Evolutionary conservation across 2,797 vertebrate genomes (phyloP).

Genomic region (Silurus lanzhouensis): DNA sequence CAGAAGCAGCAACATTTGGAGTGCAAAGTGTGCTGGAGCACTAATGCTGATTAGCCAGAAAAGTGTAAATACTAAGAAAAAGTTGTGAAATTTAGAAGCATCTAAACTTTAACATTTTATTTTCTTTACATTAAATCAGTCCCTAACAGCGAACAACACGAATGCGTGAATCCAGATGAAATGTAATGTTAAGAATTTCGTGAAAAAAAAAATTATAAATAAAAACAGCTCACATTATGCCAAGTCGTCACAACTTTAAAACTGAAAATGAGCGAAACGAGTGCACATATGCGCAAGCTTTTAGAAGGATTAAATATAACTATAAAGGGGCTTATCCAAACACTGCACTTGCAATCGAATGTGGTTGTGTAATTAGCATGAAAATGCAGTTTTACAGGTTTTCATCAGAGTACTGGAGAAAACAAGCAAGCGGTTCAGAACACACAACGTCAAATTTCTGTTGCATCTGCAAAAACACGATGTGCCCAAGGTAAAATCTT

Average conservation of each 20-base stretch:
- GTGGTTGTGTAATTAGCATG: neutral
- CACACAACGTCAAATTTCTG: neutral
- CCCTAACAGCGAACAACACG: neutral
- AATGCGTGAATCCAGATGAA: neutral
- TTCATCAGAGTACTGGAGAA: neutral
- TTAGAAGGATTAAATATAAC: neutral
- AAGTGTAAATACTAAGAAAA: neutral
- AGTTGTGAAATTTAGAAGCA: neutral
- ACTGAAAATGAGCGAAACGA: neutral
- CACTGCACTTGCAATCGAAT: neutral
- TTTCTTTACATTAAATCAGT: neutral
- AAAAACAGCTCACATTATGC: too few relatives aligned
- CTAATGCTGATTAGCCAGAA: constrained; percentile 44
- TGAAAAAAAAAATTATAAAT: too few relatives aligned
- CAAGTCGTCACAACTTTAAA: too few relatives aligned
- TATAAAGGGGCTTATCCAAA: neutral
- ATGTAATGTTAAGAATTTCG: neutral
- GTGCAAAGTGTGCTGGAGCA: constrained; percentile 64
- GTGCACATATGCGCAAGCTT: neutral
- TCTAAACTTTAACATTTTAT: neutral
- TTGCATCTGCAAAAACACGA: neutral
- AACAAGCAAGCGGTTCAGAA: neutral
- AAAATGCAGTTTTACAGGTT: constrained; percentile 2
- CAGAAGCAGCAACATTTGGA: constrained; percentile 29
- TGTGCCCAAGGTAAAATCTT: neutral